phyloP scores from a whole-genome alignment of 2,888 invertebrate genomes.

The Volucella inflata region DNA sequence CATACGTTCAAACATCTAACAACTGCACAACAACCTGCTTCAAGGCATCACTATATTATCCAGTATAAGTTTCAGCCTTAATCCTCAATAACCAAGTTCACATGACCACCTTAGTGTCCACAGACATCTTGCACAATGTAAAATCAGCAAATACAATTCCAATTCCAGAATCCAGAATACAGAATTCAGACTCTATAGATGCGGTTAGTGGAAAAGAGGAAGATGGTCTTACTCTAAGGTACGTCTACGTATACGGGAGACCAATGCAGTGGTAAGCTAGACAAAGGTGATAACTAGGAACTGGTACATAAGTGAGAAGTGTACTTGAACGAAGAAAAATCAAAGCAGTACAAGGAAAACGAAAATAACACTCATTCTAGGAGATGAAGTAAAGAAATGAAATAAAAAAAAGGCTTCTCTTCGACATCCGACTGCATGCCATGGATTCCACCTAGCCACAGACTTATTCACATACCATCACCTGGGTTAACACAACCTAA shows the following conservation, averaged over 20 bases:
- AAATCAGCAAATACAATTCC: slow-evolving; percentile 58
- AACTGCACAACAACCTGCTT: slow-evolving; percentile 6
- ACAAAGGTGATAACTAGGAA: slow-evolving; percentile 11
- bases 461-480: slow-evolving; percentile 64
- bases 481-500: slow-evolving; percentile 67
- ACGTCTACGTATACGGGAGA: too few relatives aligned
- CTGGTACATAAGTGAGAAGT: slow-evolving; percentile 6
- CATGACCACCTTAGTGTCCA: slow-evolving; percentile 49
- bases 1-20: slow-evolving; percentile 38
- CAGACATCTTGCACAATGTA: slow-evolving; percentile 49
- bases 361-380: slow-evolving; percentile 31
- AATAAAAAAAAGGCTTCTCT: slow-evolving; percentile 20
- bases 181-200: background rate
- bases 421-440: slow-evolving; percentile 30
- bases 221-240: background rate
- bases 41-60: slow-evolving; percentile 3
- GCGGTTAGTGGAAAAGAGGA: background rate
- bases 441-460: slow-evolving; percentile 40
- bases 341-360: slow-evolving; percentile 20
- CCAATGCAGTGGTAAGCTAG: background rate
- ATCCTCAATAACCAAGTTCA: slow-evolving; percentile 66
- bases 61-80: slow-evolving; percentile 45
- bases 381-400: background rate
- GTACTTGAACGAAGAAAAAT: slow-evolving; percentile 13
- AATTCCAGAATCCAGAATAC: slow-evolving; percentile 5